Evolutionary conservation across 2,888 invertebrate genomes (phyloP), one percentile per base, ranked within the genome.

Genomic region (Poecilus cupreus): DNA sequence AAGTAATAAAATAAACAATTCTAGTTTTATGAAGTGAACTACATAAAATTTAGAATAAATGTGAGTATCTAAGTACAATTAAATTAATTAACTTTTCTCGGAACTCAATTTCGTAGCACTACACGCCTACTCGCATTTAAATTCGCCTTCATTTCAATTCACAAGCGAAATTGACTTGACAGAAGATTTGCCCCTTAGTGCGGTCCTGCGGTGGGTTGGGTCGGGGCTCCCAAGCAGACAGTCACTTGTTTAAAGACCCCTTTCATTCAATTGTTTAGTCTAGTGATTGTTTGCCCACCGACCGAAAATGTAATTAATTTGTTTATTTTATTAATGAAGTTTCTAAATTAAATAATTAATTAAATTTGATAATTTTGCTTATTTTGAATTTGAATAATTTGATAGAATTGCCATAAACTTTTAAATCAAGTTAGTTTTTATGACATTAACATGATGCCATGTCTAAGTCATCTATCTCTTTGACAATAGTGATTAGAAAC

Each of bases 241-340:
- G 39, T 68, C 64, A 68, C 18, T 68, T 68, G 64, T 68, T 68
- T 37, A 68, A 60, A 68, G 64, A 39, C 64, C 64, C 64, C 20
- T 68, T 68, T 68, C 64, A 68, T 68, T 68, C 37, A 64, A 37
- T 64, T 64, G 64, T 64, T 64, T 64, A 64, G 32, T 32, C 64
- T 64, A 16, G 37, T 64, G 64, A 64, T 64, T 64, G 64, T 64
- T 64, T 64, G 64, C 64, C 37, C 64, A 64, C 64, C n/a, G 64
- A 64, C 64, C 64, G 64, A 16, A 64, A 64, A 64, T 64, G 64
- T 32, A 64, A 64, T 64, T 64, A 64, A 64, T 64, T 64, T 57
- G 24, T 24, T 57, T 32, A 64, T 16, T 32, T 64, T 64, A 64
- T 64, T 37, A 64, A 64, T 32, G 64, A 64, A 37, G 16, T 64